Percentiles rank a stretch among this genome's conserved stretches.
phyloP scores from a whole-genome alignment of 2,888 invertebrate genomes.

The Sarcophaga rosellei region DNA sequence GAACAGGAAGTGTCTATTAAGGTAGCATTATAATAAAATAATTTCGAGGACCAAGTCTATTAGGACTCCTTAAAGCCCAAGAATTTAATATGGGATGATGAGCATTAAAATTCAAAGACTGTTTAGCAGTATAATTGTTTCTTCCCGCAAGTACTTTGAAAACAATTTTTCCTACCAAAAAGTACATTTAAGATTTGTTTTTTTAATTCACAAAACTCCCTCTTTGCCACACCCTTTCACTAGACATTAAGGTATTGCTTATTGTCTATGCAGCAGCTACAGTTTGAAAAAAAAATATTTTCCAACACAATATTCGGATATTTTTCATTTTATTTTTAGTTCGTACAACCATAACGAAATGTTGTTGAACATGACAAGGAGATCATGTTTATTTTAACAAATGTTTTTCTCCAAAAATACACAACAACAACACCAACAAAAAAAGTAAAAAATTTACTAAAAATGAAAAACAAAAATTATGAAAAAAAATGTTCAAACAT shows the following conservation, averaged over 20 bases:
- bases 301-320: slow-evolving; percentile 21
- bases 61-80: too few relatives aligned
- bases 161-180: too few relatives aligned
- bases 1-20: too few relatives aligned
- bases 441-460: neutral
- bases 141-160: too few relatives aligned
- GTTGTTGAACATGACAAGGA: slow-evolving; percentile 69
- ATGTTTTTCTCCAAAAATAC: slow-evolving; percentile 58
- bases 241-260: slow-evolving; percentile 12
- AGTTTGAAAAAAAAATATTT: slow-evolving; percentile 27
- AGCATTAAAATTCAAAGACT: too few relatives aligned
- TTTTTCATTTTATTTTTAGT: slow-evolving; percentile 41
- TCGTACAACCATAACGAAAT: slow-evolving; percentile 67
- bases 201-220: neutral
- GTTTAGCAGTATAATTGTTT: too few relatives aligned
- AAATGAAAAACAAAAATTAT: neutral
- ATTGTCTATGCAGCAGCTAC: neutral
- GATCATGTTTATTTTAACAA: slow-evolving; percentile 69
- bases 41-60: too few relatives aligned
- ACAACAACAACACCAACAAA: slow-evolving; percentile 38
- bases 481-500: neutral
- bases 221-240: neutral
- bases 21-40: too few relatives aligned
- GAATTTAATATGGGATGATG: too few relatives aligned
- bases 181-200: too few relatives aligned